Evolutionary conservation across 1,140 invertebrate genomes (phyloP), one percentile per base, ranked within the genome.

Genomic region (Neodiprion virginianus): DNA sequence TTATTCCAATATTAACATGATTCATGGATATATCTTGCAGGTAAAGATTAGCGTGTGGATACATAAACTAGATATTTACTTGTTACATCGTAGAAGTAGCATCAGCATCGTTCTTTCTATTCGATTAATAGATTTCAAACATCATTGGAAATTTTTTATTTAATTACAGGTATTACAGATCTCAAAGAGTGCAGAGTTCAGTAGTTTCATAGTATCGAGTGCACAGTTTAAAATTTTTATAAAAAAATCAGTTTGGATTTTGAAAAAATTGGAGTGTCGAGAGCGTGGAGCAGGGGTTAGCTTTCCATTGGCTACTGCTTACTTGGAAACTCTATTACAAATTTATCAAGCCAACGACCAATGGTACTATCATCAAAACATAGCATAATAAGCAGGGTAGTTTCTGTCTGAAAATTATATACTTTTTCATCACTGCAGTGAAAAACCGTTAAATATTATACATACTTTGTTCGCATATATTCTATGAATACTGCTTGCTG

Each of bases 1-100:
- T 71, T 14, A 76, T n/a, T 67, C 74, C 3, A 81, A 83, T 10
- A 75, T 83, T 9, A 90, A 90, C 80, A 76, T 80, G 8, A 77
- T 85, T 8, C 89, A 90, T 78, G 89, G 88, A 17, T 86, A 86
- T 71, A 77, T 84, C 74, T 74, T 90, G 40, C 88, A 89, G 78
- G 86, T 87, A 79, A 72, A 67, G 66, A 67, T 47, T 8, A 40
- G 28, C 2, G 28, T 40, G 28, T 40, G 71, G 11, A 65, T 11
- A 65, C 49, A 72, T 72, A 74, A 69, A 12, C 12, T 50, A 17
- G 9, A 49, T 69, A 61, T 21, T 67, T 14, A 65, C 1, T 65
- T 17, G 61, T 1, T 17, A 65, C 4, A 65, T 14, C 1, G 17
- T 65, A 21, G 17, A 65, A 14, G 12, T 14, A 65, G 12, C 12